Conservation (phyloP, 2,888 invertebrate genomes). For the Chirona hameri region DNA sequence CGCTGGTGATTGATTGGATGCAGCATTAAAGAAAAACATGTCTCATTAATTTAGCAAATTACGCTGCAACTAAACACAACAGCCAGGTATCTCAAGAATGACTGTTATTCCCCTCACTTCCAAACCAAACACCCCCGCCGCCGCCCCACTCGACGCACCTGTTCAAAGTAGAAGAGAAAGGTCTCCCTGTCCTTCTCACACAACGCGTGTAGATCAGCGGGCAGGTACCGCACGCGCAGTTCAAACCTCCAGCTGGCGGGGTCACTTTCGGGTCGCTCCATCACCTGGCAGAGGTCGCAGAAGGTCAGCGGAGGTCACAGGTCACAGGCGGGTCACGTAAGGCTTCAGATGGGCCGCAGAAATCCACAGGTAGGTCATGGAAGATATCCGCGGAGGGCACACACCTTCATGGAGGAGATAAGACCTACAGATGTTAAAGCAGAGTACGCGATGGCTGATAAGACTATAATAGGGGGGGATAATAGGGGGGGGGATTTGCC, state of each 20-base stretch:
- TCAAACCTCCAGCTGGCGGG: conserved; percentile 82
- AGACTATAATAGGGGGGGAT: no score
- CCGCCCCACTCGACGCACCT: conserved; percentile 57
- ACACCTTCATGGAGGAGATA: background rate
- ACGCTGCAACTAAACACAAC: no score
- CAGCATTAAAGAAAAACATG: no score
- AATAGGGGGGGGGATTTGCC: no score
- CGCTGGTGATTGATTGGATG: no score
- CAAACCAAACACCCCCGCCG: no score
- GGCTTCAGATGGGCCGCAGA: background rate
- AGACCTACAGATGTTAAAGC: background rate
- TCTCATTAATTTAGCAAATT: no score
- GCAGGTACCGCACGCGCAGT: conserved; percentile 87
- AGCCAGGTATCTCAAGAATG: no score
- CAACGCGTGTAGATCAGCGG: conserved; percentile 79
- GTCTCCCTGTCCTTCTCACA: conserved; percentile 90
- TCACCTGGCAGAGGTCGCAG: background rate
- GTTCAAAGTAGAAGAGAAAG: conserved; percentile 94
- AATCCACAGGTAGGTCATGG: background rate
- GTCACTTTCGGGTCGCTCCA: background rate
- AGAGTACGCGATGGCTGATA: background rate
- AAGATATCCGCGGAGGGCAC: background rate
- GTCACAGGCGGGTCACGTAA: background rate
- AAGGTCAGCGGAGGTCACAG: background rate
- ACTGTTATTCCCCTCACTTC: no score